Percentiles rank a stretch among this genome's conserved stretches.
Evolutionary conservation across 2,113 vertebrate species (phyloP).

Genomic region (Thamnophis sirtalis): DNA sequence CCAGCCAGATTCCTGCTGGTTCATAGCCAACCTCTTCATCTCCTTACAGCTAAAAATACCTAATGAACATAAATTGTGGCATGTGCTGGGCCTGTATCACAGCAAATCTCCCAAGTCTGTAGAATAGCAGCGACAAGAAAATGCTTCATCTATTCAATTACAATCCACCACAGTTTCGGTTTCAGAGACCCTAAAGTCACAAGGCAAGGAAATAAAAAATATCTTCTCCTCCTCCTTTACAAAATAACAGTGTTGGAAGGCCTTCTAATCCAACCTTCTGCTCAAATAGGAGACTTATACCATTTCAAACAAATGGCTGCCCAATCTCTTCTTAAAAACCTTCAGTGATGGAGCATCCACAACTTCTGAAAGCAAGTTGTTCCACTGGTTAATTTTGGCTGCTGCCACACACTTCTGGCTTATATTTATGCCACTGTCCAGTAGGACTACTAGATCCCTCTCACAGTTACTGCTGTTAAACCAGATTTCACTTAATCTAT

Average conservation of each 20-base stretch:
- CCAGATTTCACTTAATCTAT: background rate
- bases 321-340: background rate
- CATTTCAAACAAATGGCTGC: background rate
- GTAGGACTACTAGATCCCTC: background rate
- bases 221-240: background rate
- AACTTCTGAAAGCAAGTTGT: background rate
- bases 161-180: background rate
- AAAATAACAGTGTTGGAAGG: background rate
- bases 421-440: background rate
- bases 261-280: too few species aligned
- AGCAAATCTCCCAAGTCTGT: background rate
- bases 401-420: background rate
- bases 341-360: background rate
- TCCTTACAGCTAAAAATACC: background rate
- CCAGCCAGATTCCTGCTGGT: background rate
- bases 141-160: too few species aligned
- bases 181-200: background rate
- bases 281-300: background rate
- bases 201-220: background rate
- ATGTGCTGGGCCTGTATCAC: background rate
- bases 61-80: background rate
- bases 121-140: background rate
- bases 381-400: background rate
- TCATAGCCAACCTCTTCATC: background rate
- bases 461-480: background rate